Evolutionary conservation across 1,140 invertebrate species (phyloP), one percentile per base, ranked within the genome.

Genomic region (Papilio dardanus): DNA sequence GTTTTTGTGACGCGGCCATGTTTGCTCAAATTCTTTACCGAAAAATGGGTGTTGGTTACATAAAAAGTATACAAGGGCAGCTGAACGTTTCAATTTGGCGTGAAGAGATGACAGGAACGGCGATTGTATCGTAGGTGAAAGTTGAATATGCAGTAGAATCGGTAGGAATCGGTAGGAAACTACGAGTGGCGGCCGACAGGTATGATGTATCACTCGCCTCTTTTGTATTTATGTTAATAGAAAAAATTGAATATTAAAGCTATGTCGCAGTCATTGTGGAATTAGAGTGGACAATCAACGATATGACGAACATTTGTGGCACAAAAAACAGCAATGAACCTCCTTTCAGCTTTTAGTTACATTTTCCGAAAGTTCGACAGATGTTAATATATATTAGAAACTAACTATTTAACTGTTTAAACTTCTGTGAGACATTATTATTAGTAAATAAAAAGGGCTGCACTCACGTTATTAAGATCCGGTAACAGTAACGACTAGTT

Each of bases 11-110:
- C 68, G 77, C 85, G 74, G 88, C 89, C 88, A 90, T 92, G 84
- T 92, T 92, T 92, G 88, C 85, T 87, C 80, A 88, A 89, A 88
- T 91, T 88, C 86, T 92, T 90, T 86, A 84, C 81, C 85, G 87
- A 84, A 87, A 89, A 90, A 88, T 88, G 78, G 82, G 80, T 79
- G 80, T 79, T 65, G 77, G 81, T 74, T 76, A 81, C 40, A 79
- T 76, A 78, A 86, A 83, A 80, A 84, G 33, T 75, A 75, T 77
- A 77, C 76, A 79, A 74, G 74, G 46, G 83, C 85, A 89, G 85
- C 85, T 88, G 86, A 35, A 90, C 78, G 74, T 87, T 84, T 89
- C 82, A 86, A 86, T 84, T 86, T 81, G 78, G 75, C 74, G 75
- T 77, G 77, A 78, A 83, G 75, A 80, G 81, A 71, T 81, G 85